Conservation (phyloP, 2,113 vertebrate genomes). For the Oceanites oceanicus region DNA sequence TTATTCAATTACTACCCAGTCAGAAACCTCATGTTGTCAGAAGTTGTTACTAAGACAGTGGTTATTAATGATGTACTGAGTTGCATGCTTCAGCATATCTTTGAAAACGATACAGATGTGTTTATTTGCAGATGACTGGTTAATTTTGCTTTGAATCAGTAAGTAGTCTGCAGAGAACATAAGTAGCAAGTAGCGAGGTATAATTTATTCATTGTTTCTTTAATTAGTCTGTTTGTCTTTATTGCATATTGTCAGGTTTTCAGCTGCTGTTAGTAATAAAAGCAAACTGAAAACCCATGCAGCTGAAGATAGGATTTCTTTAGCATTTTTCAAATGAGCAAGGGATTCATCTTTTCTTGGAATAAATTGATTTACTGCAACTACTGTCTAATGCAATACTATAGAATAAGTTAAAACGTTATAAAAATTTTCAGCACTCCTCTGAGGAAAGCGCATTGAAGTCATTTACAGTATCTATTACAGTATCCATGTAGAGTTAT, state of each 20-base stretch:
- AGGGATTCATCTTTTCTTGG: neutral
- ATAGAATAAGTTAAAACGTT: neutral
- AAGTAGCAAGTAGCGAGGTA: neutral
- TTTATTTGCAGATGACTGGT: constrained; percentile 14
- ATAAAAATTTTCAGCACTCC: neutral
- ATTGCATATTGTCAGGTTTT: neutral
- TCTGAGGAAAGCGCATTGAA: neutral
- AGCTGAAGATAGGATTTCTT: neutral
- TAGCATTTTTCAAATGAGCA: neutral
- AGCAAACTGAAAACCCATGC: neutral
- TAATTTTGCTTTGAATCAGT: constrained; percentile 30
- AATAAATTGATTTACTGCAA: constrained; percentile 1
- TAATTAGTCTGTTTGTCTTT: neutral
- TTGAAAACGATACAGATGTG: neutral
- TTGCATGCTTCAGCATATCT: neutral
- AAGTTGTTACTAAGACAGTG: neutral
- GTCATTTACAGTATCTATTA: neutral
- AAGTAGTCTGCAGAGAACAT: constrained; percentile 7
- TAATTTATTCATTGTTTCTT: constrained; percentile 13
- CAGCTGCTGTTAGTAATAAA: neutral
- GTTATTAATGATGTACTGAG: neutral
- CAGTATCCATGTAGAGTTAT: neutral
- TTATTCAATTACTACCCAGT: neutral
- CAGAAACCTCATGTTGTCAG: neutral
- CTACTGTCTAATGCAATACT: neutral